These are phyloP conservation scores for Micropoecilia bifurca DNA, from an alignment of 2,797 vertebrate species.

Conservation along the genomic window DNA sequence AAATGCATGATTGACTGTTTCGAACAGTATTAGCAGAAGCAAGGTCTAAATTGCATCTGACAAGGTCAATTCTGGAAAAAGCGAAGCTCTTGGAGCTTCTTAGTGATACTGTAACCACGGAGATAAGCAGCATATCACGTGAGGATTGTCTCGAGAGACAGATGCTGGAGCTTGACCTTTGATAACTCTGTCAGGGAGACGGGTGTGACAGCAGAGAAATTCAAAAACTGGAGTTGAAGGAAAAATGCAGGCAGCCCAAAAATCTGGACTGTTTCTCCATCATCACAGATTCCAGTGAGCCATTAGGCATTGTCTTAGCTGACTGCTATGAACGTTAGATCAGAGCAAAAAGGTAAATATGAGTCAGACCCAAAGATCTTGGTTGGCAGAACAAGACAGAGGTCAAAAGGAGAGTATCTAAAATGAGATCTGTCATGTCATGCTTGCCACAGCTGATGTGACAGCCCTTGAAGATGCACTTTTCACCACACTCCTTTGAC, in stretches of 20 bases:
- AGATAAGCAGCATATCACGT: slow-evolving; percentile 49
- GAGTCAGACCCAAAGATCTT: slow-evolving; percentile 60
- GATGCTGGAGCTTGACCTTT: slow-evolving; percentile 58
- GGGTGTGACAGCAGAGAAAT: slow-evolving; percentile 39
- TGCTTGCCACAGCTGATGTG: slow-evolving; percentile 42
- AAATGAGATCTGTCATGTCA: slow-evolving; percentile 69
- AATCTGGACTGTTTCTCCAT: slow-evolving; percentile 30
- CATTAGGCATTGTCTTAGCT: slow-evolving; percentile 47
- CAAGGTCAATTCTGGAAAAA: slow-evolving; percentile 30
- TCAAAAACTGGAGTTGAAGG: slow-evolving; percentile 24
- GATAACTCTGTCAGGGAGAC: slow-evolving; percentile 59
- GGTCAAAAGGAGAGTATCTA: slow-evolving; percentile 64
- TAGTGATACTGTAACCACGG: slow-evolving; percentile 36
- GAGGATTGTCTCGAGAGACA: slow-evolving; percentile 49
- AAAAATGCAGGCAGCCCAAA: slow-evolving; percentile 31
- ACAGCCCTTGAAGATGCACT: slow-evolving; percentile 48
- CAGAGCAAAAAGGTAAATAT: slow-evolving; percentile 47
- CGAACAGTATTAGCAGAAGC: neutral
- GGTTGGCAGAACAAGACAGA: slow-evolving; percentile 55
- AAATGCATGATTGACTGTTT: neutral
- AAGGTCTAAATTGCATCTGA: slow-evolving; percentile 16
- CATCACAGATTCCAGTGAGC: slow-evolving; percentile 52
- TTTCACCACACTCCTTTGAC: slow-evolving; percentile 32
- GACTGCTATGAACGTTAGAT: slow-evolving; percentile 49
- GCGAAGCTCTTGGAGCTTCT: slow-evolving; percentile 32